phyloP scores from a whole-genome alignment of 2,113 vertebrate genomes.

The Lamprotornis superbus region DNA sequence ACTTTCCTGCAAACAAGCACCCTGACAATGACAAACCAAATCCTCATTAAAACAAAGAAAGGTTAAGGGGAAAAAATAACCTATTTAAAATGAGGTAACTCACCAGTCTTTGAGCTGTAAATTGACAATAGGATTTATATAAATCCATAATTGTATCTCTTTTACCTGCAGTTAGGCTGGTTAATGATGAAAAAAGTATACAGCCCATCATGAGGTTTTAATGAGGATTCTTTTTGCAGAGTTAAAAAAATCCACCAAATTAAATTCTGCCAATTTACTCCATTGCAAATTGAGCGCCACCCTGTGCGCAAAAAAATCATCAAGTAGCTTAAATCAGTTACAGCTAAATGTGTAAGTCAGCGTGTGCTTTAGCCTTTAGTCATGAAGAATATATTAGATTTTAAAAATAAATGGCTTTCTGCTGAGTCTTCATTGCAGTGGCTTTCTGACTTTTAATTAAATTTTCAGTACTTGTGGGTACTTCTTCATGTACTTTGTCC shows the following conservation, averaged over 20 bases:
- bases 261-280: slow-evolving; percentile 96
- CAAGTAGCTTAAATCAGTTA: slow-evolving; percentile 88
- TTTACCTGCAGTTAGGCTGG: slow-evolving; percentile 89
- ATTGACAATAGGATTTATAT: slow-evolving; percentile 96
- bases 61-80: slow-evolving; percentile 83
- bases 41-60: slow-evolving; percentile 93
- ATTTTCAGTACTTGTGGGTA: slow-evolving; percentile 82
- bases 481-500: slow-evolving; percentile 76
- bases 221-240: slow-evolving; percentile 94
- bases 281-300: slow-evolving; percentile 89
- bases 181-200: slow-evolving; percentile 94
- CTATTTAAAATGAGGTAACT: slow-evolving; percentile 84
- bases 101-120: slow-evolving; percentile 89
- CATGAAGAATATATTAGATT: slow-evolving; percentile 92
- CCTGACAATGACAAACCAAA: slow-evolving; percentile 77
- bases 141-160: slow-evolving; percentile 96
- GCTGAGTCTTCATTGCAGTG: slow-evolving; percentile 83
- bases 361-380: slow-evolving; percentile 85
- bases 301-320: slow-evolving; percentile 87
- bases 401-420: slow-evolving; percentile 94
- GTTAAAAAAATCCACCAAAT: slow-evolving; percentile 96
- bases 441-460: slow-evolving; percentile 95
- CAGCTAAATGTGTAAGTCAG: slow-evolving; percentile 93
- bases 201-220: slow-evolving; percentile 87
- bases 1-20: slow-evolving; percentile 74